Evolutionary conservation across 2,797 vertebrate genomes (phyloP).

Genomic region (Neoniphon sammara): DNA sequence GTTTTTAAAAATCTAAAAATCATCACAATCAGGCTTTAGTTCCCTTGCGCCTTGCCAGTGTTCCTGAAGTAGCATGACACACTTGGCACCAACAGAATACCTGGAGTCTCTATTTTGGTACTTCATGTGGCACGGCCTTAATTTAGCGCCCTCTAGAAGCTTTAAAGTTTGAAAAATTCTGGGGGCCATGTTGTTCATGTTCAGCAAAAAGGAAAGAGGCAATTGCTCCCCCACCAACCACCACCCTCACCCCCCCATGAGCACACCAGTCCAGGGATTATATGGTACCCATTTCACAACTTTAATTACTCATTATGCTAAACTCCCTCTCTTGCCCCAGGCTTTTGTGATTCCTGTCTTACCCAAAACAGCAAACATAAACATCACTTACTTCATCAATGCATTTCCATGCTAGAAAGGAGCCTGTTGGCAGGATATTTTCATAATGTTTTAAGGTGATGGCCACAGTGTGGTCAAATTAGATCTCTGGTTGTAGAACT

Average conservation of each 20-base stretch:
- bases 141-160: constrained; percentile 34
- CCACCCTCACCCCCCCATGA: constrained; percentile 6
- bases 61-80: constrained; percentile 2
- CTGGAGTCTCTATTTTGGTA: constrained; percentile 14
- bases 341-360: constrained; percentile 51
- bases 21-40: neutral
- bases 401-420: constrained; percentile 39
- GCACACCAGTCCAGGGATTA: constrained; percentile 9
- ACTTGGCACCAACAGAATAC: constrained; percentile 4
- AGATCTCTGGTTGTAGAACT: constrained; percentile 49
- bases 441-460: constrained; percentile 39
- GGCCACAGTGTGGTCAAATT: constrained; percentile 51
- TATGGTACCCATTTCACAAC: constrained; percentile 65
- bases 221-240: constrained; percentile 31
- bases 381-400: constrained; percentile 64
- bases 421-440: constrained; percentile 46
- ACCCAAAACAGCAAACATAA: constrained; percentile 47
- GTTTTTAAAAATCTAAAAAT: neutral
- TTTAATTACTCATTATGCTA: constrained; percentile 61
- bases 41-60: neutral
- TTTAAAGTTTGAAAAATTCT: constrained; percentile 42
- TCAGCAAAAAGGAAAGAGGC: constrained; percentile 48
- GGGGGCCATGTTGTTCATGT: constrained; percentile 31
- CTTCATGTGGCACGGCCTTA: constrained; percentile 15
- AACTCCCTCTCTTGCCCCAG: constrained; percentile 31